Conservation (phyloP, 2,113 vertebrate genomes). For the Oncorhynchus gorbuscha region DNA sequence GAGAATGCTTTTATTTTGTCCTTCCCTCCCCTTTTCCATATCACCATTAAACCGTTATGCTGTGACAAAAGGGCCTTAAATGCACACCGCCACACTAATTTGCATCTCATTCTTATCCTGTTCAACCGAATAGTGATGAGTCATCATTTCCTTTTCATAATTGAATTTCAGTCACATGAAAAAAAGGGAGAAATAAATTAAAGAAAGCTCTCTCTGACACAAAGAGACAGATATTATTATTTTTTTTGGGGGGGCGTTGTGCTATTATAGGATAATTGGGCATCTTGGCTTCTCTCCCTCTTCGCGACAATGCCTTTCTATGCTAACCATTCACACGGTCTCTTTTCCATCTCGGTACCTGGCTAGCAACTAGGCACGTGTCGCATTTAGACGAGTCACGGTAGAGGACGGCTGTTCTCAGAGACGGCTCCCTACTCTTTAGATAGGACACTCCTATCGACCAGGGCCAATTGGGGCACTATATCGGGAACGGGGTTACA, state of each 20-base stretch:
- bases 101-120: constrained; percentile 65
- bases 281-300: not conserved
- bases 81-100: constrained; percentile 61
- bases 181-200: not conserved
- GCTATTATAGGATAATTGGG: not conserved
- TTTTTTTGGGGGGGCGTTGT: not conserved
- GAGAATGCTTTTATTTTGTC: constrained; percentile 48
- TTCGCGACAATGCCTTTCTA: not conserved
- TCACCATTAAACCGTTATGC: constrained; percentile 57
- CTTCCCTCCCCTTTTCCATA: constrained; percentile 41
- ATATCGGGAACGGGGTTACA: too few relatives aligned
- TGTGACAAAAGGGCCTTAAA: constrained; percentile 65
- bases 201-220: constrained; percentile 36
- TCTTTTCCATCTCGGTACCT: not conserved
- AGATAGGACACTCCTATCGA: too few relatives aligned
- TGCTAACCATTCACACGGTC: not conserved
- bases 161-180: constrained; percentile 54
- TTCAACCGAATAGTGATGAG: constrained; percentile 61
- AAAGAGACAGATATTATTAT: constrained; percentile 25
- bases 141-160: constrained; percentile 60
- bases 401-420: not conserved
- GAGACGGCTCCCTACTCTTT: not conserved
- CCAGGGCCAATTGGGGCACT: too few relatives aligned
- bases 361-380: too few relatives aligned
- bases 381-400: too few relatives aligned